Evolutionary conservation across 1,140 invertebrate genomes (phyloP).

Genomic region (Drosophila albomicans): DNA sequence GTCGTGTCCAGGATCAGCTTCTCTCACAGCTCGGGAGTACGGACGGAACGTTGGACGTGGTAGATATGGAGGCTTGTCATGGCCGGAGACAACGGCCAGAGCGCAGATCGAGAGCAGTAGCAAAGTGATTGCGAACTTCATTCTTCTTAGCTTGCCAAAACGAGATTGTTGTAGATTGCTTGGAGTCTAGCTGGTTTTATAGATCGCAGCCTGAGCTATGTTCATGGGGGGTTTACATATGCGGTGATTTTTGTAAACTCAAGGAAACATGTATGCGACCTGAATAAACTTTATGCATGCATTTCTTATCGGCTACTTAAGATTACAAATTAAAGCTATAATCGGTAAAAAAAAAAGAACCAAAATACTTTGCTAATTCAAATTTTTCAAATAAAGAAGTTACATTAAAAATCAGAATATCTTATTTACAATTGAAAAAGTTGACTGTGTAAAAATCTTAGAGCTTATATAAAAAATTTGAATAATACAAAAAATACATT

Average conservation of each 20-base stretch:
- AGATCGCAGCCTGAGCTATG: not conserved
- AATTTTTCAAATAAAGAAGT: too few species aligned
- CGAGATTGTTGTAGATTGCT: slow-evolving; percentile 28
- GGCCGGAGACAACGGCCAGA: not conserved
- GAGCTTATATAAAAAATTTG: too few species aligned
- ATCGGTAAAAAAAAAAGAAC: too few species aligned
- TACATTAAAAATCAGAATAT: too few species aligned
- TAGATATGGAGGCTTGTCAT: slow-evolving; percentile 2
- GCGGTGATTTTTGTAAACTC: slow-evolving; percentile 18
- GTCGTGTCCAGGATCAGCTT: not conserved
- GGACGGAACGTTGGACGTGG: slow-evolving; percentile 17
- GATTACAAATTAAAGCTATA: not conserved
- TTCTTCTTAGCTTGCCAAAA: slow-evolving; percentile 11
- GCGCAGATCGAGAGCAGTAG: slow-evolving; percentile 20
- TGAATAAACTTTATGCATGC: not conserved
- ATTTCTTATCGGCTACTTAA: not conserved
- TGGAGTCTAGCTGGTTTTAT: slow-evolving; percentile 19
- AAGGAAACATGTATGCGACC: not conserved
- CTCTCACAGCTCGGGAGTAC: slow-evolving; percentile 2
- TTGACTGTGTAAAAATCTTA: too few species aligned
- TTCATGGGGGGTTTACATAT: not conserved
- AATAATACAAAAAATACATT: too few species aligned
- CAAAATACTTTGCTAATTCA: too few species aligned
- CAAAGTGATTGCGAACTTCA: slow-evolving; percentile 32
- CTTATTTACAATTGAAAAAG: too few species aligned